Evolutionary conservation across 37 sponge, comb jelly and placozoan species (phyloP).

Genomic region (Tethya wilhelma): DNA sequence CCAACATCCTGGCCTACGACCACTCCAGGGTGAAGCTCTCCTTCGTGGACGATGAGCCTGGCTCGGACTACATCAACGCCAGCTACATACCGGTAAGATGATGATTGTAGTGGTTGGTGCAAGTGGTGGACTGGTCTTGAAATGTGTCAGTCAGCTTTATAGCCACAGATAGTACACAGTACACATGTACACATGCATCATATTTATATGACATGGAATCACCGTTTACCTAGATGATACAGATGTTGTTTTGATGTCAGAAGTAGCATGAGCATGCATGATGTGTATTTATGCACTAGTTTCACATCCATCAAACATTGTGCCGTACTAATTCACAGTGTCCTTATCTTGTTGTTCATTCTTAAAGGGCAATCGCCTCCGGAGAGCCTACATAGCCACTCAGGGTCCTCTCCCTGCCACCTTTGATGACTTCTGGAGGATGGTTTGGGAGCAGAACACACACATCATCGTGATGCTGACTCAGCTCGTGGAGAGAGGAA

Average conservation of each 20-base stretch:
- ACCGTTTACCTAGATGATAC: no score
- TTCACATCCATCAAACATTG: no score
- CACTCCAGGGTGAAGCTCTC: slow-evolving; percentile 85
- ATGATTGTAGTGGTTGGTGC: background rate
- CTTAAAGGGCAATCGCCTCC: slow-evolving; percentile 75
- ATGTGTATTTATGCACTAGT: no score
- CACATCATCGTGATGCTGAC: slow-evolving; percentile 91
- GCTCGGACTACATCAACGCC: slow-evolving; percentile 97
- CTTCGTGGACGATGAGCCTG: slow-evolving; percentile 82
- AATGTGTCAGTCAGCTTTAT: no score
- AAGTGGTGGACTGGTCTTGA: no score
- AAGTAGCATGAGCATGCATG: no score
- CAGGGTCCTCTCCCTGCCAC: slow-evolving; percentile 91
- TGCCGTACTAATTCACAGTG: no score
- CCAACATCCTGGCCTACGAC: slow-evolving; percentile 91
- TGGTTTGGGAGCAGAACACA: slow-evolving; percentile 93
- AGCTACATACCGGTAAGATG: slow-evolving; percentile 87
- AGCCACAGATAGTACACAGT: no score
- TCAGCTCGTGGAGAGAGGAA: slow-evolving; percentile 83
- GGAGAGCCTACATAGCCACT: slow-evolving; percentile 84
- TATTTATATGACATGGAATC: no score
- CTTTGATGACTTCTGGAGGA: slow-evolving; percentile 92
- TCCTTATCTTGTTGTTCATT: background rate
- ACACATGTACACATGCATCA: no score
- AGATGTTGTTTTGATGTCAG: no score